These are phyloP conservation scores for Paracentrotus lividus DNA, from an alignment of 53 echinoderm and acorn worm genomes.

Conservation along the genomic window DNA sequence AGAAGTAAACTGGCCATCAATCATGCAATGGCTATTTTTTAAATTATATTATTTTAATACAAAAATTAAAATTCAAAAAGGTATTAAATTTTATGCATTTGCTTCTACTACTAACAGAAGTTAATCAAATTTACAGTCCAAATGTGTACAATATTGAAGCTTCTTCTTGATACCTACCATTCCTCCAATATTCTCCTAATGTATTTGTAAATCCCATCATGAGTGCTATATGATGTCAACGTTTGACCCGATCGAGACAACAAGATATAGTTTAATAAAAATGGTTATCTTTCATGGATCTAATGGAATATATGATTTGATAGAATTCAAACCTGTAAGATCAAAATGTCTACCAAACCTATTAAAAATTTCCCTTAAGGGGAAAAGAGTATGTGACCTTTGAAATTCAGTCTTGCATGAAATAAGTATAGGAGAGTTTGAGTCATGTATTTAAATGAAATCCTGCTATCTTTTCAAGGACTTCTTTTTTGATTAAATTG, in stretches of 20 bases:
- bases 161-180: background rate
- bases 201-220: background rate
- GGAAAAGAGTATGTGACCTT: background rate
- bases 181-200: background rate
- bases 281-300: too few species aligned
- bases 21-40: too few species aligned
- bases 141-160: background rate
- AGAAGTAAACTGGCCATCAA: background rate
- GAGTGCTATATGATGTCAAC: background rate
- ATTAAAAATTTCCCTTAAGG: too few species aligned
- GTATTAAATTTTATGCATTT: too few species aligned
- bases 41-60: too few species aligned
- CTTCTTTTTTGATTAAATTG: background rate
- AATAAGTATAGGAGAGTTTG: background rate
- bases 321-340: too few species aligned
- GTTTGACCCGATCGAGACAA: too few species aligned
- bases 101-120: too few species aligned
- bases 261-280: too few species aligned
- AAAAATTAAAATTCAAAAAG: background rate
- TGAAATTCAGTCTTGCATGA: background rate
- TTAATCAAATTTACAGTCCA: background rate
- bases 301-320: too few species aligned
- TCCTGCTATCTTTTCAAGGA: background rate
- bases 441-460: background rate
- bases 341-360: too few species aligned